A percentile compares a stretch with the other conserved stretches of the same genome.
These are phyloP conservation scores for Hemicentrotus pulcherrimus DNA, from an alignment of 35 echinoderm and acorn worm genomes.

Conservation along the genomic window DNA sequence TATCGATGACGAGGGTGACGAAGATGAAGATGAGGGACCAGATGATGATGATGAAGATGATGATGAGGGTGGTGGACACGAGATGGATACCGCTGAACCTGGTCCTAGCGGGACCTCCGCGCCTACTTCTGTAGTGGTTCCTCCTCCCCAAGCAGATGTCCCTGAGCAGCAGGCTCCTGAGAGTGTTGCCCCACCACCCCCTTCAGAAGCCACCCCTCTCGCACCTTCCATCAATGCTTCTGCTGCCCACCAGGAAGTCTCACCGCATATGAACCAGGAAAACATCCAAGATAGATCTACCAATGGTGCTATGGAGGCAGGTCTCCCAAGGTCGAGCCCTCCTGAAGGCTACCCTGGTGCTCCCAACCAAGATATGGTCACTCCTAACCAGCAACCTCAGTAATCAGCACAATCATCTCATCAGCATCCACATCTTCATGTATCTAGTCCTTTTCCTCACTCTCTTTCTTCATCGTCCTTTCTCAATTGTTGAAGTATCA, in stretches of 20 bases:
- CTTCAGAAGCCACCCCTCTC: background rate
- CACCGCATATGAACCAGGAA: background rate
- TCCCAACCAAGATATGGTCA: background rate
- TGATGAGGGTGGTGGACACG: background rate
- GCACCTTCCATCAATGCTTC: background rate
- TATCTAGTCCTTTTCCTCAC: background rate
- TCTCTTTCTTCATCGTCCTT: background rate
- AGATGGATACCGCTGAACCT: background rate
- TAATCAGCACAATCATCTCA: background rate
- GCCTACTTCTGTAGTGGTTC: slow-evolving; percentile 26
- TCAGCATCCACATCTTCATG: background rate
- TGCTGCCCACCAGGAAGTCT: background rate
- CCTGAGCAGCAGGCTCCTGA: background rate
- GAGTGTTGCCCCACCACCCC: slow-evolving; percentile 2
- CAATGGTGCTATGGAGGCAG: background rate
- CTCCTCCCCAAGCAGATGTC: background rate
- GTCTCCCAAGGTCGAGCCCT: background rate
- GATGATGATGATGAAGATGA: background rate
- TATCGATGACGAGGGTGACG: slow-evolving; percentile 3
- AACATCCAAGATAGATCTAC: background rate
- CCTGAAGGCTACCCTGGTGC: background rate
- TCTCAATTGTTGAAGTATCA: background rate
- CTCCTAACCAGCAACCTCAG: background rate
- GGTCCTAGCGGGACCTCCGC: background rate
- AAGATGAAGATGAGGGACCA: slow-evolving; percentile 13